Conservation (phyloP, 2,888 invertebrate species). For the Caenorhabditis parvicauda region DNA sequence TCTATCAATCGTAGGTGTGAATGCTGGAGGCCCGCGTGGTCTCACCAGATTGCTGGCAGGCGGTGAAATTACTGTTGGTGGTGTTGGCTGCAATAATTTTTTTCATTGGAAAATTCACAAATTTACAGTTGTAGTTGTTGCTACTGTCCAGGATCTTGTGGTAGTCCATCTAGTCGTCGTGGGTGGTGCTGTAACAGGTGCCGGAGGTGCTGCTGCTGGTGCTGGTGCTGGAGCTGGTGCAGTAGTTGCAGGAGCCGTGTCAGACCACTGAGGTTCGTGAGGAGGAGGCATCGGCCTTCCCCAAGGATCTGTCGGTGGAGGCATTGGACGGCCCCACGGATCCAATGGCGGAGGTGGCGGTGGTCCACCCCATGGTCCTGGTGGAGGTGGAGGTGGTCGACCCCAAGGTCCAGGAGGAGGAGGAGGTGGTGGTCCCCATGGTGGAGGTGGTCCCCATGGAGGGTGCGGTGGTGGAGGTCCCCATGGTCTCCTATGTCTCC, state of each 20-base stretch:
- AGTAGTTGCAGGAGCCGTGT: neutral
- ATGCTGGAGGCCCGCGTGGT: neutral
- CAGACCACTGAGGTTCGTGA: too few species aligned
- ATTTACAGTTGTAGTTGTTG: neutral
- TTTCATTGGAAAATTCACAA: neutral
- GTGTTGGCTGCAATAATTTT: neutral
- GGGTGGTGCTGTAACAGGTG: conserved; percentile 12
- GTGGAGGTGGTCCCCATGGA: conserved; percentile 5
- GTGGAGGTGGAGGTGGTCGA: conserved; percentile 17
- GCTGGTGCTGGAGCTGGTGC: conserved; percentile 11
- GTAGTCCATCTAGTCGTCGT: conserved; percentile 5
- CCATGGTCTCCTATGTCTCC: too few species aligned
- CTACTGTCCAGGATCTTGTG: conserved; percentile 1
- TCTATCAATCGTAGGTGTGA: conserved; percentile 10
- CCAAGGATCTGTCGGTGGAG: too few species aligned
- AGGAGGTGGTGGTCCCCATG: conserved; percentile 11
- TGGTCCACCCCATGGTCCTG: conserved; percentile 20
- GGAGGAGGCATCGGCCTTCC: too few species aligned
- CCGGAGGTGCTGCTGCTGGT: conserved; percentile 14
- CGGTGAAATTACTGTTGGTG: neutral
- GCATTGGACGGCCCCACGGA: conserved; percentile 4
- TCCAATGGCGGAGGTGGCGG: conserved; percentile 7
- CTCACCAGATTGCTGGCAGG: neutral
- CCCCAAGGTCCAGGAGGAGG: conserved; percentile 16
- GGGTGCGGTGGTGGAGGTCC: too few species aligned